Conservation (phyloP, 2,797 vertebrate genomes). For the Tinamus major region DNA sequence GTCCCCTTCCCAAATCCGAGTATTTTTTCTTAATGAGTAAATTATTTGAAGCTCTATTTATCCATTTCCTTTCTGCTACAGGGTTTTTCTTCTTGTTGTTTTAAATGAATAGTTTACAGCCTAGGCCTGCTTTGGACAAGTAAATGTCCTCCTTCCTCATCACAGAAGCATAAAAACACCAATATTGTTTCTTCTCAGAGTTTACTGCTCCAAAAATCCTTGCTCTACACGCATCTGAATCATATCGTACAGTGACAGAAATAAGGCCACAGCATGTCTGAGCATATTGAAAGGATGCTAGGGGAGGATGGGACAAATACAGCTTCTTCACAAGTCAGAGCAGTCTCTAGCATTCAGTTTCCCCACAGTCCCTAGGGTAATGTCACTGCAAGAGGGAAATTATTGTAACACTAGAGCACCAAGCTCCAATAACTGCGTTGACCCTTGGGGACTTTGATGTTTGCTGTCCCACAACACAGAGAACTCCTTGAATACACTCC, state of each 20-base stretch:
- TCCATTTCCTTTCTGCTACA: background rate
- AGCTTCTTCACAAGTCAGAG: background rate
- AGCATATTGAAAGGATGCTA: background rate
- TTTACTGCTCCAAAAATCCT: background rate
- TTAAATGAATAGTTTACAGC: background rate
- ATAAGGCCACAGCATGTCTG: background rate
- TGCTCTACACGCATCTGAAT: background rate
- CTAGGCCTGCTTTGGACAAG: conserved; percentile 10
- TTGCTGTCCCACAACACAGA: background rate
- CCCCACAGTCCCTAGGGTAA: background rate
- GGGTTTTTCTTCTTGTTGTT: background rate
- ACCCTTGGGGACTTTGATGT: background rate
- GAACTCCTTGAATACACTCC: background rate
- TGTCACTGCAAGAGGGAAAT: conserved; percentile 20
- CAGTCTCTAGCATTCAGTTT: background rate
- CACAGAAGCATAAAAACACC: background rate
- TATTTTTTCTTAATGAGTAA: background rate
- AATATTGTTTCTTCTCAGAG: background rate
- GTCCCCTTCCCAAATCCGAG: background rate
- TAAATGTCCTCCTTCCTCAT: background rate
- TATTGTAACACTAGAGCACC: background rate
- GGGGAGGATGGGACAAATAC: background rate
- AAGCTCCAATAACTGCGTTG: background rate
- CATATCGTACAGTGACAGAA: background rate
- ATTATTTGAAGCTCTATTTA: background rate